These are phyloP conservation scores for Gerris lacustris DNA, from an alignment of 2,888 invertebrate genomes.

Conservation along the genomic window DNA sequence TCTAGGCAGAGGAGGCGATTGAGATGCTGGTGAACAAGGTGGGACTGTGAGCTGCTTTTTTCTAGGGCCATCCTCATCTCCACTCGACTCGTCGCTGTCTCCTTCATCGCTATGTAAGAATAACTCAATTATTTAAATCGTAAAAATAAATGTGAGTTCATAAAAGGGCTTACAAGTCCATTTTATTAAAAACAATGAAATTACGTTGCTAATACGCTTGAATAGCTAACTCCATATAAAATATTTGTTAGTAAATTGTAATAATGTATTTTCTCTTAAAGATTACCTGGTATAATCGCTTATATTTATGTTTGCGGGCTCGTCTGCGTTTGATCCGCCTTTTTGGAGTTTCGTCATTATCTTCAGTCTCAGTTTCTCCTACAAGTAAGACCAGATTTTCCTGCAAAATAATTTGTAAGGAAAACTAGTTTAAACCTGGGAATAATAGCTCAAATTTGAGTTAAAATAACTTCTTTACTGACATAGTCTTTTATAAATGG, in stretches of 20 bases:
- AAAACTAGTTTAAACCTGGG: background rate
- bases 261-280: no score
- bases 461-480: no score
- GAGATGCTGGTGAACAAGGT: background rate
- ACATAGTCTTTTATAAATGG: no score
- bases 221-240: no score
- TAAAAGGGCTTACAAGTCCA: no score
- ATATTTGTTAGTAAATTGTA: no score
- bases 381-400: constrained; percentile 20
- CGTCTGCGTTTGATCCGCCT: constrained; percentile 78
- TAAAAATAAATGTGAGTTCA: no score
- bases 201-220: no score
- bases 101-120: background rate
- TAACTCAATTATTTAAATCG: no score
- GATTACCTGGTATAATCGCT: constrained; percentile 76
- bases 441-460: background rate
- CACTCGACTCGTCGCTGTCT: background rate
- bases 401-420: constrained; percentile 18
- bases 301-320: constrained; percentile 70
- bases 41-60: background rate
- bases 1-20: background rate
- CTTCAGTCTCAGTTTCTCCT: constrained; percentile 66
- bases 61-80: background rate
- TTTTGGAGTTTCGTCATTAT: constrained; percentile 65
- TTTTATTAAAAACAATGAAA: no score